Evolutionary conservation across 2,888 invertebrate species (phyloP).

Genomic region (Matsumyia berberina): DNA sequence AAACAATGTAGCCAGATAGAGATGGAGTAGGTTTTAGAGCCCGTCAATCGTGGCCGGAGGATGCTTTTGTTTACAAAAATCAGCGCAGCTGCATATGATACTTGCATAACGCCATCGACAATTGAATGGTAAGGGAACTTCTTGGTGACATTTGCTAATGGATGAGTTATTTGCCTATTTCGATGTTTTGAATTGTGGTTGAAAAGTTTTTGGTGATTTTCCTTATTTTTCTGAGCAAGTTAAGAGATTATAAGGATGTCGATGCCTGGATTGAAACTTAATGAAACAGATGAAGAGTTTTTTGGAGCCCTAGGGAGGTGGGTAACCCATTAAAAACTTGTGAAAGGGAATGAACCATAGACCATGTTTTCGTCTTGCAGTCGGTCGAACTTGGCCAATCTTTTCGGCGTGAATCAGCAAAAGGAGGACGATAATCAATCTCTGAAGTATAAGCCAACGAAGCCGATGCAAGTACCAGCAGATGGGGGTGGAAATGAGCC

Average conservation of each 20-base stretch:
- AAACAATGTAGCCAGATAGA: background rate
- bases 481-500: conserved; percentile 12
- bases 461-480: conserved; percentile 16
- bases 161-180: conserved; percentile 4
- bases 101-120: background rate
- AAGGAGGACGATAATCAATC: conserved; percentile 68
- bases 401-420: conserved; percentile 75
- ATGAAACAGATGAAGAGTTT: conserved; percentile 77
- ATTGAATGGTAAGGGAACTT: conserved; percentile 1
- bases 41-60: background rate
- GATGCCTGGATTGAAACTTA: conserved; percentile 12
- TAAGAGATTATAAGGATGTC: conserved; percentile 28
- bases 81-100: conserved; percentile 23
- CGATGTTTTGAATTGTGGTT: conserved; percentile 21
- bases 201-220: background rate
- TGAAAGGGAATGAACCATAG: background rate
- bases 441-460: conserved; percentile 78
- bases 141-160: background rate
- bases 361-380: conserved; percentile 46
- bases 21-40: background rate
- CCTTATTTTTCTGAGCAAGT: background rate
- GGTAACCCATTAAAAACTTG: background rate
- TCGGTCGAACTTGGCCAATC: conserved; percentile 77
- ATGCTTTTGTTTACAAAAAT: conserved; percentile 52
- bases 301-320: conserved; percentile 77